Evolutionary conservation across 2,888 invertebrate species (phyloP).

Genomic region (Nasonovia ribisnigri): DNA sequence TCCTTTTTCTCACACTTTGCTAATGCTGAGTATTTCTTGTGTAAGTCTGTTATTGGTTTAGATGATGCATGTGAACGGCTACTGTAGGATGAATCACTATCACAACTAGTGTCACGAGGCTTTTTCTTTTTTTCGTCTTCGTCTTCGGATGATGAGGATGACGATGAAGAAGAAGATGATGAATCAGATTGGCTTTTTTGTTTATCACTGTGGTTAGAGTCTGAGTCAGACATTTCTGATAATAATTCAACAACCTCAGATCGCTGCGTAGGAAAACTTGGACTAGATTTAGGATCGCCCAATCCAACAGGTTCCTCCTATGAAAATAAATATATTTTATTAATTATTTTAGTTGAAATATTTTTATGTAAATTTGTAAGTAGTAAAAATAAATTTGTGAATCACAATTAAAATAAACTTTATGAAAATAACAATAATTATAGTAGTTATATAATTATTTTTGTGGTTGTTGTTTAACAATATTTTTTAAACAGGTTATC

Average conservation of each 20-base stretch:
- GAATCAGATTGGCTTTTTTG: constrained; percentile 46
- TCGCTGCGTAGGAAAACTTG: constrained; percentile 23
- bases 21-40: constrained; percentile 57
- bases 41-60: constrained; percentile 54
- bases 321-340: constrained; percentile 5
- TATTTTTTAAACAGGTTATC: neutral
- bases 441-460: neutral
- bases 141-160: constrained; percentile 55
- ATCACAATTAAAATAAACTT: neutral
- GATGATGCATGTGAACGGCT: constrained; percentile 52
- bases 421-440: neutral
- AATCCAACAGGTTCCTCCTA: constrained; percentile 53
- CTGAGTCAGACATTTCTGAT: constrained; percentile 60
- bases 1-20: constrained; percentile 54
- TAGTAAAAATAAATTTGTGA: neutral
- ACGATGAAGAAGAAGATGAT: constrained; percentile 48
- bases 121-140: constrained; percentile 60
- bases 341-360: neutral
- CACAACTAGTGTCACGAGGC: constrained; percentile 44
- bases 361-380: neutral
- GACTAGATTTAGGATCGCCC: constrained; percentile 58
- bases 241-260: constrained; percentile 54
- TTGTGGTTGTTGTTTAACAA: neutral
- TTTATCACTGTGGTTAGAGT: constrained; percentile 55
- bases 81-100: constrained; percentile 60